phyloP scores from a whole-genome alignment of 2,797 vertebrate genomes.

The Coregonus sp. region DNA sequence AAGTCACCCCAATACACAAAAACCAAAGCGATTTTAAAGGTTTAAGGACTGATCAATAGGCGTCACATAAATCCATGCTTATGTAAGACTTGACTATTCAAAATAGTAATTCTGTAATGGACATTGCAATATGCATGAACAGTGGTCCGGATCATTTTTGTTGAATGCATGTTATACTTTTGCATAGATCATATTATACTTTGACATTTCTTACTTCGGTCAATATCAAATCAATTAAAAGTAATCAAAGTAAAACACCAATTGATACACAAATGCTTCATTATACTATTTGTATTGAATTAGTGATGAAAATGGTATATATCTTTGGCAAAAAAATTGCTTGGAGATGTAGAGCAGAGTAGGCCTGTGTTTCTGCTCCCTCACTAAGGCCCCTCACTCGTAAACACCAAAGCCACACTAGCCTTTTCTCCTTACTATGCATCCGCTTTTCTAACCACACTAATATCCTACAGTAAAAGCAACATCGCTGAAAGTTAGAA shows the following conservation, averaged over 20 bases:
- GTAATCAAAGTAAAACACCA: background rate
- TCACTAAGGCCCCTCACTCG: background rate
- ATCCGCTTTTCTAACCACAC: background rate
- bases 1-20: background rate
- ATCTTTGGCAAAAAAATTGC: background rate
- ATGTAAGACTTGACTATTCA: too few species aligned
- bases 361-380: background rate
- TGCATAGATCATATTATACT: background rate
- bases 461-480: background rate
- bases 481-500: background rate
- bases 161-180: background rate
- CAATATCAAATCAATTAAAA: background rate
- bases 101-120: background rate
- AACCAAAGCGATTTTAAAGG: background rate
- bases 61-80: too few species aligned
- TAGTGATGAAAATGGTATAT: background rate
- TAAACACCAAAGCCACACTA: background rate
- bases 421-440: background rate
- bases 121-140: background rate
- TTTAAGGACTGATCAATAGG: background rate
- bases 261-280: background rate
- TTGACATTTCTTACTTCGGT: background rate
- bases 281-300: background rate
- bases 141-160: background rate
- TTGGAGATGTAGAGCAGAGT: background rate